Base-by-base conservation (phyloP, 2,888 invertebrate genomes). In the Hydriomena furcata region DNA sequence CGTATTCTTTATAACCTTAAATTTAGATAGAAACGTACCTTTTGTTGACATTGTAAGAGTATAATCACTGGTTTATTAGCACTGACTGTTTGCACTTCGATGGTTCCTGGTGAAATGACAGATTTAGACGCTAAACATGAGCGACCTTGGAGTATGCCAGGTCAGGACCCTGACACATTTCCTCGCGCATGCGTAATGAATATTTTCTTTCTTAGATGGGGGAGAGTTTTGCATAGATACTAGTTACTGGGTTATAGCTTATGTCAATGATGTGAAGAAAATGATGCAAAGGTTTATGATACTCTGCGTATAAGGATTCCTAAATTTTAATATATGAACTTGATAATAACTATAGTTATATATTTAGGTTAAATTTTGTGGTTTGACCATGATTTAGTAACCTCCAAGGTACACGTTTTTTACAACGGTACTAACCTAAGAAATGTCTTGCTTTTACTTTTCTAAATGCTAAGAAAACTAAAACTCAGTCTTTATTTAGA, bases 121-220 rank as follows among this genome's bases (percentile, higher is more conserved):
- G 61, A 59, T 63, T 63, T 61, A 59, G 56, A 71, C 55, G 67
- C 77, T 73, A 85, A 88, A 89, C 86, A 86, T 65, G 59, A 60
- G 27, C 80, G 86, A 89, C 89, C 89, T 90, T 90, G 88, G 72
- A 40, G 52, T 43, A 23, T 28, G 52, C 55, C 79, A 68, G 79
- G 81, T 76, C 82, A 65, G 65, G 84, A 75, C 87, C 89, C 75
- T 88, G 89, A 87, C 89, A 87, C 58, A 79, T 52, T 74, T 87
- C 46, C 58, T 36, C 35, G 55, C 83, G 77, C 88, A 84, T 87
- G 89, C 89, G 88, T 66, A 12, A 3, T 49, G 21, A 5, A n/a
- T 23, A 35, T 31, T 48, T 56, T 36, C 51, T 47, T 42, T 31
- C 27, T 37, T 11, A 25, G 25, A 10, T 42, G 36, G 52, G 44